Base-by-base conservation (phyloP, 2,113 vertebrate species). In the Vulpes lagopus region DNA sequence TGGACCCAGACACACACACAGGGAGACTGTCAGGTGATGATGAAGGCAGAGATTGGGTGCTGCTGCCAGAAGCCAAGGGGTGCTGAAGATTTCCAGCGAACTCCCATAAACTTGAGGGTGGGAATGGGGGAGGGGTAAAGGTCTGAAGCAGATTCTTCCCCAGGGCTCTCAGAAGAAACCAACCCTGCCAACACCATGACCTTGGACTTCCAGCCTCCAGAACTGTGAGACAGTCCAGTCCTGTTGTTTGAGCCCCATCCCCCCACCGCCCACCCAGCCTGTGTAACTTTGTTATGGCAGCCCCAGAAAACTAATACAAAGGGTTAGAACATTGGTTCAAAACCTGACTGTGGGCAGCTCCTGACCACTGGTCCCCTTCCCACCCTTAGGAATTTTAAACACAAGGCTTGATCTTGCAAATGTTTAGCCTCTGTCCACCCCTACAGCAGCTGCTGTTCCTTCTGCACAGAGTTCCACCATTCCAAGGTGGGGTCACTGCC, bases 51-150 rank as follows among this genome's bases (percentile, higher is more conserved):
- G 38, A n/a, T 17, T 3, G 11, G 57, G 38, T 6, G 51, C 12
- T 1, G 23, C 35, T 51, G 20, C 92, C 76, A 3, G 17, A 27
- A 8, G 19, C 5, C 43, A 64, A 27, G 35, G 35, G 27, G 4
- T 0, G 9, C 23, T 4, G 35, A 3, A 9, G 62, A 22, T 8
- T 0, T 5, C 49, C 20, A 60, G 79, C 32, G 19, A 6, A 19
- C 17, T 38, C 30, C 84, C 11, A 4, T 27, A 14, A 89, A 43
- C 65, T 69, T 35, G 32, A 17, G 67, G 32, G 65, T 14, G 8
- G 12, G 8, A 11, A 43, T 78, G 43, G 15, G 65, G 19, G 32
- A 2, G 16, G 27, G 43, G 14, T 43, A 11, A 25, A 5, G 12
- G 14, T n/a, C 9, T 10, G 10, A 53, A 43, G 43, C 35, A n/a